phyloP scores from a whole-genome alignment of 2,888 invertebrate species.

The Pseudolycoriella hygida region DNA sequence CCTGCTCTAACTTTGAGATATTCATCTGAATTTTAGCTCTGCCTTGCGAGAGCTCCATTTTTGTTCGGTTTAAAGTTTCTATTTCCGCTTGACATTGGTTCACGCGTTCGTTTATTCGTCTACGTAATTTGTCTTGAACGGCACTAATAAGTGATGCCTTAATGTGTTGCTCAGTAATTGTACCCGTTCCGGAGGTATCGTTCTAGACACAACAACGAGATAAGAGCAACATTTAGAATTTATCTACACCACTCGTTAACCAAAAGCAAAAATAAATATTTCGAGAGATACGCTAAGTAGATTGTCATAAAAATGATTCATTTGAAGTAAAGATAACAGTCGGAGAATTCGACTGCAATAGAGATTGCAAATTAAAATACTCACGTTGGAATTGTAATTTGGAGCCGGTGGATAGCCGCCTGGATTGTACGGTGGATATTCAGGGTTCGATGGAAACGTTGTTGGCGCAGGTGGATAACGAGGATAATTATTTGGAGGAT shows the following conservation, averaged over 20 bases:
- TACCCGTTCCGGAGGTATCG: constrained; percentile 38
- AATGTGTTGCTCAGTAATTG: constrained; percentile 92
- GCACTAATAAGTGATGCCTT: constrained; percentile 85
- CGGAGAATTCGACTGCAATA: too few species aligned
- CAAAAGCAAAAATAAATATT: not conserved
- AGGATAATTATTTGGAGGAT: constrained; percentile 12
- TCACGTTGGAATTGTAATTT: constrained; percentile 8
- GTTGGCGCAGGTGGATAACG: constrained; percentile 12
- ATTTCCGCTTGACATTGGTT: constrained; percentile 84
- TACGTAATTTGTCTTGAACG: constrained; percentile 78
- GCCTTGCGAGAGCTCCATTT: constrained; percentile 71
- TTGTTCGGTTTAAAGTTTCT: constrained; percentile 71
- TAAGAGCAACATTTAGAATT: too few species aligned
- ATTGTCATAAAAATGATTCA: too few species aligned
- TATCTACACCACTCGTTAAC: too few species aligned
- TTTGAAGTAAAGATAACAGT: too few species aligned
- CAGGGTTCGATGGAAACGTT: constrained; percentile 17
- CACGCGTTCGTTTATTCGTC: constrained; percentile 75
- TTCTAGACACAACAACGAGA: constrained; percentile 14
- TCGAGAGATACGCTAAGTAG: not conserved
- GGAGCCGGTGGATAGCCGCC: constrained; percentile 35
- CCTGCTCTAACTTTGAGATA: constrained; percentile 54
- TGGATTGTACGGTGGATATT: constrained; percentile 4
- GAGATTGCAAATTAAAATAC: too few species aligned
- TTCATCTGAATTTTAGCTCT: constrained; percentile 67